phyloP scores from a whole-genome alignment of 1,140 invertebrate species.

The Ceratosolen fusciceps region DNA sequence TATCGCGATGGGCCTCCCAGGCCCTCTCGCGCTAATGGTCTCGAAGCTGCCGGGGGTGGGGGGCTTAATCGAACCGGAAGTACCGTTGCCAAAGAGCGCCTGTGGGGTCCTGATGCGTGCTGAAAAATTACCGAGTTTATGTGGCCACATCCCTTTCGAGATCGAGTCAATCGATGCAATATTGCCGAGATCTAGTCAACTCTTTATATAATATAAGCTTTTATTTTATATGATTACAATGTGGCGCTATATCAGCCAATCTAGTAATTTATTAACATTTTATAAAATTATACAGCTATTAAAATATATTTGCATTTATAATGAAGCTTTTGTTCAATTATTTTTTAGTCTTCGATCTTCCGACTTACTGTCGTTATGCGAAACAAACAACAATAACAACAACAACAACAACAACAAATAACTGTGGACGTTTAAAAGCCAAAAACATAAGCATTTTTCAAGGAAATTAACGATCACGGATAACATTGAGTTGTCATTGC shows the following conservation, averaged over 20 bases:
- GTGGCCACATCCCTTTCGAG: not conserved
- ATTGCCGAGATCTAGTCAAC: no score
- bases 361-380: not conserved
- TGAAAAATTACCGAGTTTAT: not conserved
- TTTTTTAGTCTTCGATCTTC: not conserved
- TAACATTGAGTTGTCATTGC: no score
- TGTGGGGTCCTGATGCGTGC: not conserved
- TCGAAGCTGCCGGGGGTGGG: not conserved
- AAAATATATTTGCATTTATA: not conserved
- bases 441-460: not conserved
- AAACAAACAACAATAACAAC: no score
- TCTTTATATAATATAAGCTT: no score
- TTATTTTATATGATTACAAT: no score
- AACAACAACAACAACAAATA: no score
- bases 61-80: constrained; percentile 21
- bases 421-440: not conserved
- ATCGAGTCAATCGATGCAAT: not conserved
- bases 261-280: not conserved
- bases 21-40: constrained; percentile 7
- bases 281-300: not conserved
- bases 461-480: no score
- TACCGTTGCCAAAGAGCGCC: not conserved
- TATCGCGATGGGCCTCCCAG: not conserved
- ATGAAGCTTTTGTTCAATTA: not conserved
- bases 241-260: not conserved